Evolutionary conservation across 2,797 vertebrate species (phyloP).

Genomic region (Picus viridis): DNA sequence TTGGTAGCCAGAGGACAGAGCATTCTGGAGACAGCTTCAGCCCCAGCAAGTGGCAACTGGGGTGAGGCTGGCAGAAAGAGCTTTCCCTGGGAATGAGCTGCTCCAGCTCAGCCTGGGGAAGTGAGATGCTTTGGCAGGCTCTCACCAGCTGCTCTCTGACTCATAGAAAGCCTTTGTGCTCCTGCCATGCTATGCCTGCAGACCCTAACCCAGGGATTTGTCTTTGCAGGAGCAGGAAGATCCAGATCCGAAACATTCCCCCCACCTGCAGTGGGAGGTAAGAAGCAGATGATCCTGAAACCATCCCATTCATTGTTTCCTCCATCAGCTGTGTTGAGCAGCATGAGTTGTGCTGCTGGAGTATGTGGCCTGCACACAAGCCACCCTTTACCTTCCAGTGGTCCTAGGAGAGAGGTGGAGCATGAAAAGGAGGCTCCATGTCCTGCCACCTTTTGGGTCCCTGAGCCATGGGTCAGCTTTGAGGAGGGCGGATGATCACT

Average conservation of each 20-base stretch:
- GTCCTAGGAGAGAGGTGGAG: not conserved
- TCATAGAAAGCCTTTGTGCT: not conserved
- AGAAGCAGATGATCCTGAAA: slow-evolving; percentile 50
- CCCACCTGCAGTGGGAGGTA: slow-evolving; percentile 97
- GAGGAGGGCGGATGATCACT: not conserved
- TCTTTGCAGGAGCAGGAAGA: slow-evolving; percentile 93
- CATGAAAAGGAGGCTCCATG: not conserved
- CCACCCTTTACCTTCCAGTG: not conserved
- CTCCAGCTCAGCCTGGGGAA: fast-evolving
- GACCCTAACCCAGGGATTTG: slow-evolving; percentile 7
- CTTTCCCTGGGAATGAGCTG: not conserved
- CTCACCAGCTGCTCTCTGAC: not conserved
- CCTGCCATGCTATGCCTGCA: fast-evolving
- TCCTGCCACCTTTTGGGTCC: not conserved
- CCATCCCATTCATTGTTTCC: fast-evolving
- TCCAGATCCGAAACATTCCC: slow-evolving; percentile 97
- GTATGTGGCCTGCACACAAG: fast-evolving
- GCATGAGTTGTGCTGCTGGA: fast-evolving
- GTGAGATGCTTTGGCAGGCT: fast-evolving
- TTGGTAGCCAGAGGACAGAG: slow-evolving; percentile 6
- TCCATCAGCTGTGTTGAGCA: fast-evolving
- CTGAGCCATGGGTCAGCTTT: not conserved
- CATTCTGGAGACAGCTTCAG: not conserved
- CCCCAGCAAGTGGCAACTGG: not conserved
- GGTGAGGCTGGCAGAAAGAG: not conserved